phyloP scores from a whole-genome alignment of 2,797 vertebrate genomes.

The Hirundo rustica region DNA sequence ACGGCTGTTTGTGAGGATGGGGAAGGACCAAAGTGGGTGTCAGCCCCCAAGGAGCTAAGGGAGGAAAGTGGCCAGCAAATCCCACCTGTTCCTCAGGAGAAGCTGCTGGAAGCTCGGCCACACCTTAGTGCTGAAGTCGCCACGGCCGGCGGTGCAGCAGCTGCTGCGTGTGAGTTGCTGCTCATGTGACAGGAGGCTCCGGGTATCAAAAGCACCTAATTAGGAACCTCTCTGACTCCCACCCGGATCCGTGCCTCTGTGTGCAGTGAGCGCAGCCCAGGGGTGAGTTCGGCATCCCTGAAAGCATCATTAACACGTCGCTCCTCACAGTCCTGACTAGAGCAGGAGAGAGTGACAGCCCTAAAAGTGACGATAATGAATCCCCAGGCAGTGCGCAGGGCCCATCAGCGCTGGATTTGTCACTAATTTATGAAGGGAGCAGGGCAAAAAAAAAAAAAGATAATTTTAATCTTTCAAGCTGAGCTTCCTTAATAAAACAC shows the following conservation, averaged over 20 bases:
- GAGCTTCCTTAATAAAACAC: not conserved
- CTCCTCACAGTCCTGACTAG: not conserved
- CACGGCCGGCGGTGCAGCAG: not conserved
- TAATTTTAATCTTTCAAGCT: not conserved
- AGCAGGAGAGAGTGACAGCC: slow-evolving; percentile 19
- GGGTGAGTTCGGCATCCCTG: not conserved
- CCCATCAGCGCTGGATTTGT: not conserved
- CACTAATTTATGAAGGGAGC: not conserved
- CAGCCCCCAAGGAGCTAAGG: not conserved
- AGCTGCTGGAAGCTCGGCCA: not conserved
- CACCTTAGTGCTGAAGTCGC: not conserved
- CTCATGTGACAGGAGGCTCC: not conserved
- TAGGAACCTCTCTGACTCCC: not conserved
- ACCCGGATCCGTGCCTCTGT: not conserved
- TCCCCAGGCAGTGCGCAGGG: not conserved
- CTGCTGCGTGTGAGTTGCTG: not conserved
- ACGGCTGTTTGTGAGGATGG: accelerated
- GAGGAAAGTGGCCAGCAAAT: accelerated
- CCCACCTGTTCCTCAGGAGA: not conserved
- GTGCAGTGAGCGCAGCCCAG: not conserved
- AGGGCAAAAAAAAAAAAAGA: accelerated
- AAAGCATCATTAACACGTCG: not conserved
- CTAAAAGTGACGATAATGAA: slow-evolving; percentile 37
- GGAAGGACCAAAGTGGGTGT: accelerated
- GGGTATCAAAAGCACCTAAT: slow-evolving; percentile 1